Conservation (phyloP, 2,113 vertebrate genomes). For the Anser cygnoides region DNA sequence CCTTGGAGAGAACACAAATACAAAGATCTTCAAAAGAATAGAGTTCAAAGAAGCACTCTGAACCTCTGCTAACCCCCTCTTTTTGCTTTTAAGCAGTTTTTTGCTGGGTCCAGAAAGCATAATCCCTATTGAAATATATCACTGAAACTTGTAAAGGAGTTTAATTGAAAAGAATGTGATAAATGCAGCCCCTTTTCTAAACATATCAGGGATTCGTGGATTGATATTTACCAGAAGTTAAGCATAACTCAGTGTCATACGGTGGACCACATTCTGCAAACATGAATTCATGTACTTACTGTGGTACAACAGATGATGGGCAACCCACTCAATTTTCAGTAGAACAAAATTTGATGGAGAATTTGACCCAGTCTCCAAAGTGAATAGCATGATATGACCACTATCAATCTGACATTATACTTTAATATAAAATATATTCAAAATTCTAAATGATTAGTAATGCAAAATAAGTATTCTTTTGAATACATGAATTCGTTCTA, state of each 20-base stretch:
- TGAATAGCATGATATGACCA: not conserved
- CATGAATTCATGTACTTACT: not conserved
- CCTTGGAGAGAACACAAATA: not conserved
- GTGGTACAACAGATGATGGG: not conserved
- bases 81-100: not conserved
- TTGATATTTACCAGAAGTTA: slow-evolving; percentile 3
- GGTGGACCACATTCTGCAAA: not conserved
- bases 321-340: not conserved
- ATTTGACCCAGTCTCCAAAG: not conserved
- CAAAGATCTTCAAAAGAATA: not conserved
- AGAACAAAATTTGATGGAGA: not conserved
- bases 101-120: not conserved
- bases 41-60: not conserved
- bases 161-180: not conserved
- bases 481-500: not conserved
- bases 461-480: not conserved
- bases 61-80: not conserved
- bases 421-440: not conserved
- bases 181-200: not conserved
- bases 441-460: not conserved
- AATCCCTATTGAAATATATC: not conserved
- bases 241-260: not conserved
- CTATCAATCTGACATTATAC: not conserved
- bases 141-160: not conserved
- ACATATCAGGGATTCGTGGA: not conserved